phyloP scores from a whole-genome alignment of 2,797 vertebrate species.

The Darevskia mixta region DNA sequence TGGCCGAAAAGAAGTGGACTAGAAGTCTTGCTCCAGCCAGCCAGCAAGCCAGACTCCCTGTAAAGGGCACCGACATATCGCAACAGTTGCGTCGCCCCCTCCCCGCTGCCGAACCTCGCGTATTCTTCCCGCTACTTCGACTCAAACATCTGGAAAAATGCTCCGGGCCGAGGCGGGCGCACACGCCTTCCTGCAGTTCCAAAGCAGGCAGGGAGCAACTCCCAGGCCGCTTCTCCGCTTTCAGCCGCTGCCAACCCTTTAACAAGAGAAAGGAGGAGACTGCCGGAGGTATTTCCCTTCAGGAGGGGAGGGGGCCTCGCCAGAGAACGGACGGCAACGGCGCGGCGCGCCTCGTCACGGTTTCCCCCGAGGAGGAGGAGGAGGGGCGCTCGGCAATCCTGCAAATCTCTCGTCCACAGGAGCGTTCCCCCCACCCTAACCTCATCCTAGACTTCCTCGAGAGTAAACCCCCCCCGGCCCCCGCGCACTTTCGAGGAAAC shows the following conservation, averaged over 20 bases:
- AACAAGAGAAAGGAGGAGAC: slow-evolving; percentile 17
- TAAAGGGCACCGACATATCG: not conserved
- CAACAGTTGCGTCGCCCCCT: not conserved
- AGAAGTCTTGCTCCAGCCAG: not conserved
- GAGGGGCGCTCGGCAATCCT: not conserved
- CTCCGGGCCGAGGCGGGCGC: not conserved
- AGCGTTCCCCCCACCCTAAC: not conserved
- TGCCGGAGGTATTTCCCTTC: not conserved
- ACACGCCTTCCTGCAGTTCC: not conserved
- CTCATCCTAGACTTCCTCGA: not conserved
- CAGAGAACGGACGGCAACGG: not conserved
- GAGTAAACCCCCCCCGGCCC: not conserved
- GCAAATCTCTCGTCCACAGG: no score
- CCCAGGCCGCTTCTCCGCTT: slow-evolving; percentile 9
- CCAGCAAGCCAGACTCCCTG: no score
- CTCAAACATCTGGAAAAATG: slow-evolving; percentile 15
- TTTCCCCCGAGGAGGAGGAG: not conserved
- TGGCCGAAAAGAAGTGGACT: no score
- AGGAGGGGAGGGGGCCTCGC: not conserved
- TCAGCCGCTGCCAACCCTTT: slow-evolving; percentile 20
- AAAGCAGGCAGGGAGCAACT: not conserved
- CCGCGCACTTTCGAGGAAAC: not conserved
- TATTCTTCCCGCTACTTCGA: not conserved
- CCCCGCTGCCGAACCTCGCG: not conserved
- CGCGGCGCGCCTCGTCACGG: not conserved